Base-by-base conservation (phyloP, 2,888 invertebrate species). In the Napeogenes inachia region DNA sequence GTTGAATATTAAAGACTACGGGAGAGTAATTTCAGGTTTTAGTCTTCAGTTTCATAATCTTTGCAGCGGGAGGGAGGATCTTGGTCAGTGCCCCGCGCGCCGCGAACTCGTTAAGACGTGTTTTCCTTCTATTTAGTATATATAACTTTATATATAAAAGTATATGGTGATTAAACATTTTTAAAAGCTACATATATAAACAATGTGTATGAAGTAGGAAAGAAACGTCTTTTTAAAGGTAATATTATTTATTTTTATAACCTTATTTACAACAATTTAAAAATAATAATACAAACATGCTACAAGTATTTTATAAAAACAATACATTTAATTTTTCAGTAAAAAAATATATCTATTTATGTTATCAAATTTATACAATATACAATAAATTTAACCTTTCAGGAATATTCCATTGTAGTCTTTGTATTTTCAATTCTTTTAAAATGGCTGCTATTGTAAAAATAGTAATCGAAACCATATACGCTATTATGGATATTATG, bases 31-130 rank as follows among this genome's bases (percentile, higher is more conserved):
- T 42, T 42, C 42, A 42, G 42, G 42, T 10, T 42, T 42, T 70
- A 70, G 73, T 58, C 72, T 73, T 76, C 75, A 78, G 76, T 73
- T 76, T 80, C 77, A 74, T 78, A 78, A 66, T 76, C 77, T 76
- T 76, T 75, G 78, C 73, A 70, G 73, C 76, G 79, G 76, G 80
- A 76, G 79, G 79, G 80, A 80, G 78, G 82, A 85, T 84, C 76
- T 73, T 82, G 82, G 87, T 78, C 87, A 87, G 86, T 85, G 78
- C 85, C 82, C 85, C 84, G 77, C 86, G 85, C 85, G 82, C 71
- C 80, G 82, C 80, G 78, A 70, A 67, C 64, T 68, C 60, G 67
- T 57, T 68, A 74, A 73, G 75, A 72, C 70, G 83, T 68, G 60
- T 63, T 32, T 13, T 38, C 42, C 3, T 38, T 30, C 32, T 12